Evolutionary conservation across 2,797 vertebrate genomes (phyloP), one percentile per base, ranked within the genome.

Genomic region (Hoplostethus atlanticus): DNA sequence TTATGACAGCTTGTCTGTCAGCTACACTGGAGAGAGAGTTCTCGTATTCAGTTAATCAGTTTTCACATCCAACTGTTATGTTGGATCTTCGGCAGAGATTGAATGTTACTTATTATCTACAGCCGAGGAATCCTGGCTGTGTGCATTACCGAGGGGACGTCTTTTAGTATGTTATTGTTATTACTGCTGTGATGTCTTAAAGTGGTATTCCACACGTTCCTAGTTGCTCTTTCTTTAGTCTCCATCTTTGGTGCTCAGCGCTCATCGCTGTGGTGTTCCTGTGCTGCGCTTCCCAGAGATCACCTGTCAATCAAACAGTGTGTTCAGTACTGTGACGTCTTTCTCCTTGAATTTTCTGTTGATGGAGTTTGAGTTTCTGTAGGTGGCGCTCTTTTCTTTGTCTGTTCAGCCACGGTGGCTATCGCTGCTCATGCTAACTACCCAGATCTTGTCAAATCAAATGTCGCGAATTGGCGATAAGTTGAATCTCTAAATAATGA

Each of bases 1-100:
- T 44, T 53, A 17, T 73, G 64, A 68, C 42, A 76, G 76, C 53
- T 68, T 62, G 54, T 60, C 61, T 68, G 34, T 71, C 73, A 73
- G 44, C 63, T 65, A 44, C 28, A 59, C 34, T 38, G 28, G 28
- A 54, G 47, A 63, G 47, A 53, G 21, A 47, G 44, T 48, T 60
- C 21, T 60, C 34, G 51, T 42, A 40, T 34, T 40, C 46, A 58
- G 34, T 65, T 58, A 51, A 70, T 80, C 66, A 25, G 42, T 59
- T 48, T 59, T 53, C 9, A 28, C 31, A 47, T 71, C 46, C 40
- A 61, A 71, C 50, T 55, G 28, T 68, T 61, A 52, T 0, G 0
- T 52, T 36, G 42, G 50, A 66, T 42, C 21, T 21, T 21, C 21
- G 21, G 21, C 21, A 21, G 21, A 21, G 21, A 21, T 21, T 21